Percentiles rank a stretch among this genome's conserved stretches.
phyloP scores from a whole-genome alignment of 2,888 invertebrate genomes.

The Syrphus vitripennis region DNA sequence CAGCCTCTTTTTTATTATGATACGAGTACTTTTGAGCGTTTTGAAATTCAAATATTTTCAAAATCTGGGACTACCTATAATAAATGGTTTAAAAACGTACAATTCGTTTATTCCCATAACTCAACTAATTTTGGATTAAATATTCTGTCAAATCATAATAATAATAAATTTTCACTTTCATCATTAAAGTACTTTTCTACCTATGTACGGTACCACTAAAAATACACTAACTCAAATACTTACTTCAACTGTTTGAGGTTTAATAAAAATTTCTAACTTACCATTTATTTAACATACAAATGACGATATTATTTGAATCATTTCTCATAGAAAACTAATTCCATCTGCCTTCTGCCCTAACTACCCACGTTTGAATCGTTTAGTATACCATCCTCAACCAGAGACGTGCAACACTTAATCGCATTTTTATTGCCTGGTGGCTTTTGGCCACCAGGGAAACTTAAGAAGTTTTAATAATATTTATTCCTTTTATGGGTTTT shows the following conservation, averaged over 20 bases:
- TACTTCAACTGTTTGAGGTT: not conserved
- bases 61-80: no score
- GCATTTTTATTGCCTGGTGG: not conserved
- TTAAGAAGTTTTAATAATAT: not conserved
- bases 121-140: no score
- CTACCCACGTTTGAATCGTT: not conserved
- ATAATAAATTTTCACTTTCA: no score
- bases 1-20: no score
- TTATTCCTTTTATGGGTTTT: not conserved
- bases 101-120: no score
- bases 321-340: not conserved
- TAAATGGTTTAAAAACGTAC: no score
- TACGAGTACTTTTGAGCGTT: no score
- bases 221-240: no score
- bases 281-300: not conserved
- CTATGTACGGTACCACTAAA: no score
- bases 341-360: not conserved
- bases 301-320: not conserved
- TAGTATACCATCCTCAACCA: not conserved
- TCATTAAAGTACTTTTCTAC: no score
- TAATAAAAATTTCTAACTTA: not conserved
- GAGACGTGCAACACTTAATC: not conserved
- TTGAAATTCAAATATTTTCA: no score
- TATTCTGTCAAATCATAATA: no score
- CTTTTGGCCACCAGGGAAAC: not conserved